Evolutionary conservation across 2,797 vertebrate species (phyloP).

Genomic region (Liasis olivaceus): DNA sequence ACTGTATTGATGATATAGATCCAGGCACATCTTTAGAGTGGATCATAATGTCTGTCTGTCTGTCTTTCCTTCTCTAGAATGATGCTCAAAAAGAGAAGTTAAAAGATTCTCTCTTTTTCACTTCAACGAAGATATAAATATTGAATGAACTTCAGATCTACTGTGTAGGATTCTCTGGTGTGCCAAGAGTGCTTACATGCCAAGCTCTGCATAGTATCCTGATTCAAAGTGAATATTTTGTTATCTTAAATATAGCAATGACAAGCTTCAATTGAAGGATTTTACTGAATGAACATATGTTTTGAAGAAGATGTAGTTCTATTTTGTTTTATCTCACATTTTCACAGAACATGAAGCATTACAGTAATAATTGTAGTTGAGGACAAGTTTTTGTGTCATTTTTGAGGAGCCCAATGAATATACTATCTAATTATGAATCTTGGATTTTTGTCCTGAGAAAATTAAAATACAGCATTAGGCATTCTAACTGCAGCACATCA

Average conservation of each 20-base stretch:
- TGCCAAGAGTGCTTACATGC: conserved; percentile 52
- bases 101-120: conserved; percentile 31
- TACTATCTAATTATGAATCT: background rate
- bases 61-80: background rate
- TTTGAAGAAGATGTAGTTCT: background rate
- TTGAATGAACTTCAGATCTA: conserved; percentile 61
- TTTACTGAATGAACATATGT: background rate
- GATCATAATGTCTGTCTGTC: background rate
- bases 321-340: background rate
- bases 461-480: background rate
- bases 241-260: conserved; percentile 55
- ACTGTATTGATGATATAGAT: background rate
- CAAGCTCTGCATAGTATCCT: conserved; percentile 52
- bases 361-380: background rate
- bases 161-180: conserved; percentile 40
- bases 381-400: background rate
- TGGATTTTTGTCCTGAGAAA: background rate
- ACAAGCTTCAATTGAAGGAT: conserved; percentile 23
- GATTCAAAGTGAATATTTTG: conserved; percentile 71
- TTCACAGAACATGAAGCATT: background rate
- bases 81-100: background rate
- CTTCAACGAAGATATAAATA: conserved; percentile 64
- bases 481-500: background rate
- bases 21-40: background rate
- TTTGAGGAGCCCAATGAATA: background rate